Evolutionary conservation across 2,113 vertebrate genomes (phyloP).

Genomic region (Mesoclemmys tuberculata): DNA sequence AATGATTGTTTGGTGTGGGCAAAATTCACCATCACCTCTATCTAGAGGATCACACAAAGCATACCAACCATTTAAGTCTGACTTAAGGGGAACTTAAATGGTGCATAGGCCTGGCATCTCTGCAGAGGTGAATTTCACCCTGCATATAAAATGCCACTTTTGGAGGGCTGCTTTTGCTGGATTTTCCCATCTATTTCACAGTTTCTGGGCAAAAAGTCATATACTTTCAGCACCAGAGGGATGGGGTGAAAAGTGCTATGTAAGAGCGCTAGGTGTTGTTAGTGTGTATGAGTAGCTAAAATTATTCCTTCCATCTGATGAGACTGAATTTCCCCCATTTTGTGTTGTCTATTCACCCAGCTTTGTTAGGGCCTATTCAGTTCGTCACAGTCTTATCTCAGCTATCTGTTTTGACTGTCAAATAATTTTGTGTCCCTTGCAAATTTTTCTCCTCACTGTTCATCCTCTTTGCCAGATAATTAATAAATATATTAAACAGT

Average conservation of each 20-base stretch:
- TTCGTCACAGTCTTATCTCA: constrained; percentile 12
- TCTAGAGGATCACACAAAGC: background rate
- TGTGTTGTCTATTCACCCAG: background rate
- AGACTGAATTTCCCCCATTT: background rate
- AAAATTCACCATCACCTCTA: background rate
- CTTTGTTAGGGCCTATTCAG: background rate
- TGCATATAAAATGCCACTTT: background rate
- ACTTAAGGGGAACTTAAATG: background rate
- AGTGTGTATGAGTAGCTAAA: background rate
- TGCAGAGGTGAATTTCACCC: background rate
- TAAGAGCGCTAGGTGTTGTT: too few species aligned
- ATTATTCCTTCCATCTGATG: background rate
- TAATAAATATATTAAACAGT: too few species aligned
- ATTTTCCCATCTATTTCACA: background rate
- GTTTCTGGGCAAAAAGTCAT: background rate
- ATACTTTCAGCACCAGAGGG: background rate
- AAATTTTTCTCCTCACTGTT: background rate
- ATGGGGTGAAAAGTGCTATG: background rate
- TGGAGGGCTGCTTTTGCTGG: background rate
- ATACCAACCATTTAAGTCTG: background rate
- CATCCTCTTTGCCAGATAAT: background rate
- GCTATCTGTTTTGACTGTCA: constrained; percentile 36
- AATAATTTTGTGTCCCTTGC: constrained; percentile 17
- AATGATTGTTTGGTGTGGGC: background rate
- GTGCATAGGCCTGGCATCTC: background rate